A percentile compares a stretch with the other conserved stretches of the same genome.
These are phyloP conservation scores for Mycogona germanica DNA, from an alignment of 2,888 invertebrate genomes.

Conservation along the genomic window DNA sequence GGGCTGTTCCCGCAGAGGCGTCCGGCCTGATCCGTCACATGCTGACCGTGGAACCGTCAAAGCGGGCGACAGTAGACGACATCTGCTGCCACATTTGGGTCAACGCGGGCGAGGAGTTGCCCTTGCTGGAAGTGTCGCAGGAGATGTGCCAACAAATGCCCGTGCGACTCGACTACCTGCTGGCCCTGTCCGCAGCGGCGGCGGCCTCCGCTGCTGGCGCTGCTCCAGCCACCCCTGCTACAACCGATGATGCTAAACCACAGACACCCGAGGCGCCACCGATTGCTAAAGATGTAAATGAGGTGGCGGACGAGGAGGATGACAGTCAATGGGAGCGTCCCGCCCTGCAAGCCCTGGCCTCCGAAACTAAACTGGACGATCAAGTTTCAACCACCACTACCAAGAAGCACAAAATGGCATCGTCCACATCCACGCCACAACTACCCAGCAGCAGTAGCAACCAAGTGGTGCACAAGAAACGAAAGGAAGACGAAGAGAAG, in stretches of 20 bases:
- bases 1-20: slow-evolving; percentile 50
- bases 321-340: slow-evolving; percentile 7
- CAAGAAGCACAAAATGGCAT: slow-evolving; percentile 18
- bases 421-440: slow-evolving; percentile 16
- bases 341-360: neutral
- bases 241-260: neutral
- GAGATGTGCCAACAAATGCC: slow-evolving; percentile 82
- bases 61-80: slow-evolving; percentile 82
- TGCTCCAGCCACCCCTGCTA: neutral
- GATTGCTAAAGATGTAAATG: neutral
- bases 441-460: slow-evolving; percentile 6
- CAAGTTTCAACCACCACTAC: slow-evolving; percentile 19
- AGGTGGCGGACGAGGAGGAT: slow-evolving; percentile 1
- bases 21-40: slow-evolving; percentile 88
- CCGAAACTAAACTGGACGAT: slow-evolving; percentile 6
- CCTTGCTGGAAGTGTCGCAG: slow-evolving; percentile 73
- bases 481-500: slow-evolving; percentile 17
- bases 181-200: slow-evolving; percentile 60
- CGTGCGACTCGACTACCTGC: slow-evolving; percentile 69
- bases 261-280: neutral
- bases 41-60: slow-evolving; percentile 80
- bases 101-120: slow-evolving; percentile 67
- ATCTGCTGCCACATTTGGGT: slow-evolving; percentile 98
- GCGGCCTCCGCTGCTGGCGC: slow-evolving; percentile 20
- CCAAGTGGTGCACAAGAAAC: slow-evolving; percentile 23